Conservation (phyloP, 2,888 invertebrate genomes). For the Osmoderma eremita region DNA sequence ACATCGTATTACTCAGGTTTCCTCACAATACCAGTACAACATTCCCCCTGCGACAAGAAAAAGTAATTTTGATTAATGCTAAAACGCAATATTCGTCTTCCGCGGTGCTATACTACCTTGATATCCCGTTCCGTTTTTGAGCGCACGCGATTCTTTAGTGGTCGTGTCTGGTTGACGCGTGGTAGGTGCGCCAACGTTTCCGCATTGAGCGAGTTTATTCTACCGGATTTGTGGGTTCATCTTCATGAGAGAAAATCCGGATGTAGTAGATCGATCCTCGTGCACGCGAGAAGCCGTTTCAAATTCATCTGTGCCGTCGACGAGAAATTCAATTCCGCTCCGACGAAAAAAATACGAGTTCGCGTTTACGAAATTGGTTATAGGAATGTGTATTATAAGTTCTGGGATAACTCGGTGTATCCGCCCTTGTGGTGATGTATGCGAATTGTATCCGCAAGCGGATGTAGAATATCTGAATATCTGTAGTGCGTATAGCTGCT, state of each 20-base stretch:
- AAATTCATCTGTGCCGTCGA: neutral
- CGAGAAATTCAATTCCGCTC: constrained; percentile 13
- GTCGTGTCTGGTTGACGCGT: neutral
- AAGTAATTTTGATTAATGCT: no score
- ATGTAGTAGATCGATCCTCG: constrained; percentile 7
- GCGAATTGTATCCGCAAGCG: no score
- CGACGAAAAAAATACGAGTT: neutral
- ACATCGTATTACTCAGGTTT: no score
- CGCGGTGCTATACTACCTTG: no score
- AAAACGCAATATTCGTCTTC: no score
- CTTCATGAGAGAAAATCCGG: neutral
- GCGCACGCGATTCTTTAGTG: neutral
- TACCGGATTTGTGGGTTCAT: constrained; percentile 1
- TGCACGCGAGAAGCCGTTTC: constrained; percentile 11
- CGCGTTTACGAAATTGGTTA: constrained; percentile 8
- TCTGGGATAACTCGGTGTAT: no score
- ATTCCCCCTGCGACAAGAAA: no score
- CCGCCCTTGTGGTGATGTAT: neutral
- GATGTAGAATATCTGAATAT: no score
- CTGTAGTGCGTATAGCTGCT: no score
- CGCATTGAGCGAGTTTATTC: neutral
- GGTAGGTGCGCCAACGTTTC: neutral
- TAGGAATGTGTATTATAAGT: no score
- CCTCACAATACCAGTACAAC: no score
- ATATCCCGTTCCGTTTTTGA: neutral